Percentiles rank a stretch among this genome's conserved stretches.
Conservation (phyloP, 2,888 invertebrate genomes). For the Hydrotaea diabolus region DNA sequence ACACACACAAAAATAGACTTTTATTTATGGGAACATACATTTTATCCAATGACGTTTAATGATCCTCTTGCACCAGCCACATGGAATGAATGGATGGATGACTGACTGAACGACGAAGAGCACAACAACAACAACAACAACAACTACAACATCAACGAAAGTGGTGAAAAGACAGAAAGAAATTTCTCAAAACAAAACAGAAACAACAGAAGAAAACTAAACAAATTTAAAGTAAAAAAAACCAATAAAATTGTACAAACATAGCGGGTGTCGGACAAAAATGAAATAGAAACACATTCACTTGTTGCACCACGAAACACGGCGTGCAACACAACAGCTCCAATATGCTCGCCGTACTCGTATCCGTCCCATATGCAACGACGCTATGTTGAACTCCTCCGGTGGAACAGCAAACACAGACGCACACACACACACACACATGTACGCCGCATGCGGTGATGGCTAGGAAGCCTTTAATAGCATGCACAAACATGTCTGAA, state of each 20-base stretch:
- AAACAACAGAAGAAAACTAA: conserved; percentile 1
- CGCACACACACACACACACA: not conserved
- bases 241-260: conserved; percentile 64
- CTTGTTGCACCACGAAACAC: conserved; percentile 60
- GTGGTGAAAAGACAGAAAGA: conserved; percentile 28
- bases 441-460: not conserved
- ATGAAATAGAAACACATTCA: conserved; percentile 64
- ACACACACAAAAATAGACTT: conserved; percentile 44
- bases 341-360: not conserved
- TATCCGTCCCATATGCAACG: not conserved
- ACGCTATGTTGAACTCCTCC: conserved; percentile 48
- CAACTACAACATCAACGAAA: conserved; percentile 21
- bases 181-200: conserved; percentile 42
- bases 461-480: conserved; percentile 52
- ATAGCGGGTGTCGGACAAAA: conserved; percentile 65
- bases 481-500: conserved; percentile 61
- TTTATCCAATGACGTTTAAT: conserved; percentile 67
- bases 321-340: conserved; percentile 13
- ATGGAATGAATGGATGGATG: conserved; percentile 35
- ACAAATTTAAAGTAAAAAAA: conserved; percentile 42
- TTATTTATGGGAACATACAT: conserved; percentile 67
- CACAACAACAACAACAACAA: too few relatives aligned
- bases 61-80: conserved; percentile 52
- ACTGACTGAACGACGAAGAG: too few relatives aligned
- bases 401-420: too few relatives aligned